Conservation (phyloP, 2,797 vertebrate genomes). For the Pangasius djambal region DNA sequence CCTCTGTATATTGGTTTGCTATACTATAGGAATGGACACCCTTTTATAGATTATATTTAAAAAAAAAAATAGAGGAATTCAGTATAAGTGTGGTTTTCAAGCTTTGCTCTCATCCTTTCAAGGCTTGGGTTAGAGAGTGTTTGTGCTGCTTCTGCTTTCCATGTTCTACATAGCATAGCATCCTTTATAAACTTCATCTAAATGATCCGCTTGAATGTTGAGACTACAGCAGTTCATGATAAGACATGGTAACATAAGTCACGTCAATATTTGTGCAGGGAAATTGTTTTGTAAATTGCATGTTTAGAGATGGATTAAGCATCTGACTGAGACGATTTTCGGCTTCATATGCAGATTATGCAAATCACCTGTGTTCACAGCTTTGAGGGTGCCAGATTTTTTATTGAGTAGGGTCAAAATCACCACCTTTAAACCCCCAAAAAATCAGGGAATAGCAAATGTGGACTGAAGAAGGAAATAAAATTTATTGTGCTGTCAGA, state of each 20-base stretch:
- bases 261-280: background rate
- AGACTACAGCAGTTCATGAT: background rate
- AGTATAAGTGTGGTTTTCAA: no score
- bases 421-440: background rate
- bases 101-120: background rate
- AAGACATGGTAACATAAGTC: background rate
- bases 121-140: background rate
- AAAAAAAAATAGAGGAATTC: background rate
- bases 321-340: background rate
- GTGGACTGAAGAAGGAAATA: background rate
- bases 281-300: background rate
- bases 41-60: background rate
- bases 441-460: background rate
- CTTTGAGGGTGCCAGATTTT: background rate
- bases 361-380: background rate
- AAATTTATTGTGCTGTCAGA: background rate
- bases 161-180: background rate
- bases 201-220: background rate
- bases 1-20: background rate
- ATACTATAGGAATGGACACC: background rate
- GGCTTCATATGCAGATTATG: background rate
- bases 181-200: background rate
- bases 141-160: constrained; percentile 2
- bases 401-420: background rate
- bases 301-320: background rate